Percentiles rank a stretch among this genome's conserved stretches.
These are phyloP conservation scores for Notarius quadriscutis DNA, from an alignment of 2,113 vertebrate genomes.

Conservation along the genomic window DNA sequence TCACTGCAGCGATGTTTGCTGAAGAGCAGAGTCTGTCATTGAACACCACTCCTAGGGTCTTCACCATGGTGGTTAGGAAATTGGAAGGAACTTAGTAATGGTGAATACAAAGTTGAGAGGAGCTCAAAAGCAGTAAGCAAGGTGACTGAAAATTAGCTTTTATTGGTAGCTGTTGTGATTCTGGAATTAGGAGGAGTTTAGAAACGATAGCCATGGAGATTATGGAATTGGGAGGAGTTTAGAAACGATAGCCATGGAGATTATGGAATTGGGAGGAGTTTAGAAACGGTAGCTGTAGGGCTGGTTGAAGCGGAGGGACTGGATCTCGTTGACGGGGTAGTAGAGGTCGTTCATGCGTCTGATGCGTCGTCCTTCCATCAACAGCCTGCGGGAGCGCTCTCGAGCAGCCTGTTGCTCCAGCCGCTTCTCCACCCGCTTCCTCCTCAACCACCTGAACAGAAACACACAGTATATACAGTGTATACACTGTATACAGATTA, in stretches of 20 bases:
- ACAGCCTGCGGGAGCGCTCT: slow-evolving; percentile 80
- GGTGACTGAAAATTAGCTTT: no score
- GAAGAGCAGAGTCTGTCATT: no score
- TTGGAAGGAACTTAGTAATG: slow-evolving; percentile 62
- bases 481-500: background rate
- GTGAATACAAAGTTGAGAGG: background rate
- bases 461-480: background rate
- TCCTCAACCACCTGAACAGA: slow-evolving; percentile 83
- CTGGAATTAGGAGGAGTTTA: slow-evolving; percentile 71
- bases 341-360: slow-evolving; percentile 79
- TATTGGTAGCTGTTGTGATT: slow-evolving; percentile 70
- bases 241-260: background rate
- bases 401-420: slow-evolving; percentile 80
- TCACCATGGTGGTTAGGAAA: slow-evolving; percentile 69
- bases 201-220: background rate
- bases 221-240: background rate
- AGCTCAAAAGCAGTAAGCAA: background rate
- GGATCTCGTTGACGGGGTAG: slow-evolving; percentile 73
- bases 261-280: slow-evolving; percentile 15
- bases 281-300: slow-evolving; percentile 73
- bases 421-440: slow-evolving; percentile 85
- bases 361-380: slow-evolving; percentile 81
- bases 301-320: slow-evolving; percentile 78
- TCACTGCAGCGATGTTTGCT: no score
- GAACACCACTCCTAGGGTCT: no score